phyloP scores from a whole-genome alignment of 2,113 vertebrate genomes.

The Noctilio leporinus region DNA sequence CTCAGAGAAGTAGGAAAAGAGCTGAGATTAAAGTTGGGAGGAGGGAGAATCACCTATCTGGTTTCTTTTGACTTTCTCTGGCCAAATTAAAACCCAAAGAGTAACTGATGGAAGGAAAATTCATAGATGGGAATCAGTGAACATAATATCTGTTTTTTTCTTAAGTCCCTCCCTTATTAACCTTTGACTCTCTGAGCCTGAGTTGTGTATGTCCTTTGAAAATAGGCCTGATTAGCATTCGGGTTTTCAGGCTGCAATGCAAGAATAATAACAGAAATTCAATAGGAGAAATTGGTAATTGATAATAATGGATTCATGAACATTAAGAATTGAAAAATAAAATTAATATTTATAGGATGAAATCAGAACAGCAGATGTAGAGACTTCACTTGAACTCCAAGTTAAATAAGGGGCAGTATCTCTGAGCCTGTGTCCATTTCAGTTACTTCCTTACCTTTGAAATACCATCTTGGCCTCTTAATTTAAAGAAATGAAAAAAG shows the following conservation, averaged over 20 bases:
- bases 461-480: conserved; percentile 31
- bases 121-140: neutral
- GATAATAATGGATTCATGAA: neutral
- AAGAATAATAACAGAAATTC: neutral
- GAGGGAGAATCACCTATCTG: neutral
- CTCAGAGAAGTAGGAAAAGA: neutral
- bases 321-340: neutral
- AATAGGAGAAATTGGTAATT: neutral
- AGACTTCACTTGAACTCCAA: neutral
- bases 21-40: neutral
- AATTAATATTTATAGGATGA: conserved; percentile 9
- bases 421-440: conserved; percentile 7
- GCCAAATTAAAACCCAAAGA: neutral
- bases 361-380: neutral
- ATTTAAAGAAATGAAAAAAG: conserved; percentile 65
- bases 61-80: neutral
- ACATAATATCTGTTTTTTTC: neutral
- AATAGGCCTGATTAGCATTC: neutral
- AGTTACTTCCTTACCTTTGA: conserved; percentile 57
- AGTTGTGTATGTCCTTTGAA: neutral
- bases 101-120: neutral
- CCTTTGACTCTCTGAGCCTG: neutral
- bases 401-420: neutral
- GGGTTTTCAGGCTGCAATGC: neutral
- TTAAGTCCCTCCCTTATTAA: neutral